Percentiles rank a stretch among this genome's conserved stretches.
phyloP scores from a whole-genome alignment of 1,140 invertebrate species.

The Conus ventricosus region DNA sequence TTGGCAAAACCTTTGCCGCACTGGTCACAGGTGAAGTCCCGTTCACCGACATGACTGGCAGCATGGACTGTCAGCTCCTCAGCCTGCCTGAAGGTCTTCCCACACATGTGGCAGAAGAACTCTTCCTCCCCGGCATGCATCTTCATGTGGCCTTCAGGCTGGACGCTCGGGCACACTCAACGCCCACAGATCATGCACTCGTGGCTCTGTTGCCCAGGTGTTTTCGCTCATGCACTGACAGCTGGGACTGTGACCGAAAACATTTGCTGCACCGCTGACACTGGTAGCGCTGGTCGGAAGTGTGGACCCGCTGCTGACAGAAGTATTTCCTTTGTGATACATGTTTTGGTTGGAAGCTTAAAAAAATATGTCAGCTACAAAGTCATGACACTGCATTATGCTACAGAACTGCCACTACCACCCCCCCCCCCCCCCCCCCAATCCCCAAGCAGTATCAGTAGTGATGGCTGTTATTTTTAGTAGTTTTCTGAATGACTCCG shows the following conservation, averaged over 20 bases:
- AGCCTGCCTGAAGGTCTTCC: conserved; percentile 37
- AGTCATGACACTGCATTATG: no score
- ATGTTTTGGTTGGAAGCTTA: no score
- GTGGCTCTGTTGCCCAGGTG: conserved; percentile 42
- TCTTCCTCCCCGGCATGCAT: conserved; percentile 41
- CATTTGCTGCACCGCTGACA: conserved; percentile 44
- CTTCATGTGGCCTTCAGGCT: conserved; percentile 41
- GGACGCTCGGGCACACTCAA: conserved; percentile 43
- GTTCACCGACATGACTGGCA: conserved; percentile 35
- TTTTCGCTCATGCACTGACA: conserved; percentile 43
- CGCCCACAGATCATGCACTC: conserved; percentile 44
- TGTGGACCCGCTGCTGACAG: conserved; percentile 28
- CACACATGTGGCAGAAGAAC: conserved; percentile 43
- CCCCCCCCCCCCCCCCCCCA: no score
- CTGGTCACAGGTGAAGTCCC: conserved; percentile 39
- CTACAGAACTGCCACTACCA: no score
- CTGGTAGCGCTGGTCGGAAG: conserved; percentile 44
- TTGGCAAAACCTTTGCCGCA: conserved; percentile 45
- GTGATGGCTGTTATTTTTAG: no score
- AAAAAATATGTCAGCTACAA: no score
- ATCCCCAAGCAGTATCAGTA: no score
- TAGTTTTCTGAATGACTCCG: no score
- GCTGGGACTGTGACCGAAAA: conserved; percentile 41
- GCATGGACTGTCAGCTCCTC: conserved; percentile 44
- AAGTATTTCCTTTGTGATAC: no score